Percentiles rank a stretch among this genome's conserved stretches.
These are phyloP conservation scores for Drosophila grimshawi DNA, from an alignment of 1,140 invertebrate species.

Conservation along the genomic window DNA sequence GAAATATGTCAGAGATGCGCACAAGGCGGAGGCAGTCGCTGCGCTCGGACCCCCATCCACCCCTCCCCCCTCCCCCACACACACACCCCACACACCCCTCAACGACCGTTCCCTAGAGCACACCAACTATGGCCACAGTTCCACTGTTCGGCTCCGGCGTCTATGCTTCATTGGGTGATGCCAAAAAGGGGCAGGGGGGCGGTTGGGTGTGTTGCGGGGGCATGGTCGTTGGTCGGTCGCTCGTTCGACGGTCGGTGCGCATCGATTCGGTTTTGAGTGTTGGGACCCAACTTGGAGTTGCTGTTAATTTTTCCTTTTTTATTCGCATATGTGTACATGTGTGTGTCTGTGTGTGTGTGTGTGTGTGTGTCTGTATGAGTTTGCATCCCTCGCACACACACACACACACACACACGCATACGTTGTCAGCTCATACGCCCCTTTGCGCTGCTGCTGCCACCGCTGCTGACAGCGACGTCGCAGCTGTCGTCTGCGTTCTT, in stretches of 20 bases:
- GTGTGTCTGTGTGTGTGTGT: slow-evolving; percentile 21
- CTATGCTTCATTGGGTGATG: slow-evolving; percentile 30
- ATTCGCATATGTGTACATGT: slow-evolving; percentile 42
- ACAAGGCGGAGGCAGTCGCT: slow-evolving; percentile 73
- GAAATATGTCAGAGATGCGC: slow-evolving; percentile 84
- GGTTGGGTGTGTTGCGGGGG: not conserved
- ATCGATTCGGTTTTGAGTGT: slow-evolving; percentile 64
- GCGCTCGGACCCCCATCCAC: slow-evolving; percentile 53
- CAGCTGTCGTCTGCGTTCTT: slow-evolving; percentile 27
- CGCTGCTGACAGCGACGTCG: slow-evolving; percentile 22
- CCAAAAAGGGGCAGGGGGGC: not conserved
- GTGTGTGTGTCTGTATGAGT: slow-evolving; percentile 25
- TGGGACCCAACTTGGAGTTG: slow-evolving; percentile 41
- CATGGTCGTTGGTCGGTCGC: slow-evolving; percentile 37
- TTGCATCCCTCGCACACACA: slow-evolving; percentile 32
- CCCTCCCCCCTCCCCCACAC: not conserved
- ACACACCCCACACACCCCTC: not conserved
- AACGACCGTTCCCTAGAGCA: not conserved
- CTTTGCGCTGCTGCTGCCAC: slow-evolving; percentile 29
- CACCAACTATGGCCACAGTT: slow-evolving; percentile 11
- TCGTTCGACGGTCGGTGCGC: slow-evolving; percentile 49
- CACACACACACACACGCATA: slow-evolving; percentile 16
- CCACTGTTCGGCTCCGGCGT: slow-evolving; percentile 39
- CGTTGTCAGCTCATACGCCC: slow-evolving; percentile 42
- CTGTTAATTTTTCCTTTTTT: slow-evolving; percentile 21